Conservation (phyloP, 2,113 vertebrate genomes). For the Vulpes lagopus region DNA sequence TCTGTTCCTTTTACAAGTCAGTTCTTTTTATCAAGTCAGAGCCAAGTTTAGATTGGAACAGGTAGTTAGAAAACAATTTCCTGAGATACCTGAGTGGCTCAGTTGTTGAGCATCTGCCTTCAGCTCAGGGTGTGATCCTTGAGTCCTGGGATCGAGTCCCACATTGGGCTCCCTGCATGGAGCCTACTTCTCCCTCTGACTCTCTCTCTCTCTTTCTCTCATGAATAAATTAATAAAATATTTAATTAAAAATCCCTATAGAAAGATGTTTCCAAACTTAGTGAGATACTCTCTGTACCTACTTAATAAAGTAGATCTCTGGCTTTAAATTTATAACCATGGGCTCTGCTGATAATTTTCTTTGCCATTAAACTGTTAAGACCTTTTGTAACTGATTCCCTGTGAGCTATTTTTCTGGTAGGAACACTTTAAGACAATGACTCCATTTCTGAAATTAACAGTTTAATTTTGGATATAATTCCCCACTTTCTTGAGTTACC, state of each 20-base stretch:
- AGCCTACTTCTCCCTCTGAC: no score
- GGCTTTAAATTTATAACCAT: slow-evolving; percentile 59
- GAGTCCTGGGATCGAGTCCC: no score
- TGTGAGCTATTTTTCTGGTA: slow-evolving; percentile 40
- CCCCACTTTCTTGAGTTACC: slow-evolving; percentile 58
- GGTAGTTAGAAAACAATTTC: slow-evolving; percentile 47
- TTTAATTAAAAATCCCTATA: not conserved
- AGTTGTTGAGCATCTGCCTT: no score
- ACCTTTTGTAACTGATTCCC: slow-evolving; percentile 62
- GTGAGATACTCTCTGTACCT: not conserved
- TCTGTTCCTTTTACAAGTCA: not conserved
- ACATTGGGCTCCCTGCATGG: no score
- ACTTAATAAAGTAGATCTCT: slow-evolving; percentile 30
- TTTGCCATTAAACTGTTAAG: slow-evolving; percentile 62
- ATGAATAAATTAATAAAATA: no score
- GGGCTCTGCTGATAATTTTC: not conserved
- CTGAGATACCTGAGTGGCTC: no score
- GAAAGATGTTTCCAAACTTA: not conserved
- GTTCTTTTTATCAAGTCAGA: not conserved
- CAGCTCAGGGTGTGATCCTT: no score
- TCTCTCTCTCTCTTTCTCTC: no score
- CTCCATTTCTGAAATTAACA: slow-evolving; percentile 70
- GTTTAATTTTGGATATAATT: slow-evolving; percentile 68
- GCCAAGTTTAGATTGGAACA: not conserved
- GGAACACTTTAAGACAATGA: slow-evolving; percentile 59